Evolutionary conservation across 1,140 invertebrate genomes (phyloP).

Genomic region (Pseudomyrmex pallidus): DNA sequence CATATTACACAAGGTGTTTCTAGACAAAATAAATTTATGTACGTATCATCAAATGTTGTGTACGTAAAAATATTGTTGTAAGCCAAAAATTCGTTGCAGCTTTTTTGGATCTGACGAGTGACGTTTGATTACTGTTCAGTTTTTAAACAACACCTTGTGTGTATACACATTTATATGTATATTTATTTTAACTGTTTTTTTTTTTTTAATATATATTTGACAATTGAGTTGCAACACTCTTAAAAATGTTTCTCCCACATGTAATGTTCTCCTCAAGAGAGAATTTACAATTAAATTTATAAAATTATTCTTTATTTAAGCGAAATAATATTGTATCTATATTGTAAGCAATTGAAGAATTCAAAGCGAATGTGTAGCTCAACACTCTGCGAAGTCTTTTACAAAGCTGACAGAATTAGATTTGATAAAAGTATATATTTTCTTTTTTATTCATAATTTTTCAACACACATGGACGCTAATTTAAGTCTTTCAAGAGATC

Average conservation of each 20-base stretch:
- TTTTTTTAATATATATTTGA: constrained; percentile 8
- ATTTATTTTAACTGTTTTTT: not conserved
- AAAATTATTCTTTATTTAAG: constrained; percentile 21
- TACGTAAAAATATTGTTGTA: too few species aligned
- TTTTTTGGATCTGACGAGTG: too few species aligned
- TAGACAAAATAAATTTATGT: too few species aligned
- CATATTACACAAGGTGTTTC: too few species aligned
- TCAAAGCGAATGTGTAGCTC: not conserved
- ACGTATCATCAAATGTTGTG: too few species aligned
- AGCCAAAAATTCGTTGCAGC: too few species aligned
- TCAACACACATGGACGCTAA: too few species aligned
- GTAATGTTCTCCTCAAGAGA: too few species aligned
- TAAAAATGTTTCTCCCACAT: not conserved
- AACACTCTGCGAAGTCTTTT: not conserved
- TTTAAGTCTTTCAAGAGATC: too few species aligned
- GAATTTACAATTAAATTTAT: not conserved
- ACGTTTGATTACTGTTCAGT: too few species aligned
- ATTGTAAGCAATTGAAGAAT: constrained; percentile 12
- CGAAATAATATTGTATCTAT: not conserved
- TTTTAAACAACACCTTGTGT: too few species aligned
- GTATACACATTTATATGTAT: too few species aligned
- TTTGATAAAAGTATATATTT: not conserved
- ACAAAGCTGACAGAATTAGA: not conserved
- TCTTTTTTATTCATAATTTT: not conserved
- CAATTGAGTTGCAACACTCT: constrained; percentile 32